phyloP scores from a whole-genome alignment of 2,797 vertebrate genomes.

The Micrastur ruficollis region DNA sequence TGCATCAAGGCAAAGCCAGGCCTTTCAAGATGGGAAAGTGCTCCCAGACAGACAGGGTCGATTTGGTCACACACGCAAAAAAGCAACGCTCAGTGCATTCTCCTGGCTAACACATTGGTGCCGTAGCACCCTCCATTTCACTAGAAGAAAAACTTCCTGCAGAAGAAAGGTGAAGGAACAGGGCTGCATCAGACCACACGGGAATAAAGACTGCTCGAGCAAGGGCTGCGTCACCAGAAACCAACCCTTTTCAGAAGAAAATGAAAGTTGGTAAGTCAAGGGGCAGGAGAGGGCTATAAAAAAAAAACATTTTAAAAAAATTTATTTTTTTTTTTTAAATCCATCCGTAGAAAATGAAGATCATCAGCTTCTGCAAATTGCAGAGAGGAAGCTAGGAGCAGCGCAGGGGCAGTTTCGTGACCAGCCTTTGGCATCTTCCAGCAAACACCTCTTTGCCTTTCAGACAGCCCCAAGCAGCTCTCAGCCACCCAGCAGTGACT shows the following conservation, averaged over 20 bases:
- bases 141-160: neutral
- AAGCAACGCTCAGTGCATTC: neutral
- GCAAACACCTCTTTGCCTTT: neutral
- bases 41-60: neutral
- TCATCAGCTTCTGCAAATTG: neutral
- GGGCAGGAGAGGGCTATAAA: neutral
- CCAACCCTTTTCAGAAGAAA: neutral
- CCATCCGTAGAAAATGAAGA: neutral
- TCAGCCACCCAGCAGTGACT: neutral
- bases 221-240: neutral
- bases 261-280: neutral
- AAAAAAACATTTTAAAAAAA: neutral
- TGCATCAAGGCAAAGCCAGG: neutral
- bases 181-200: neutral
- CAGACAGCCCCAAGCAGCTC: neutral
- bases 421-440: neutral
- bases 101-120: accelerated
- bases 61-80: neutral
- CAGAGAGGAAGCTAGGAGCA: neutral
- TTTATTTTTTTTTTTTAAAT: no score
- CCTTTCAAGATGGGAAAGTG: neutral
- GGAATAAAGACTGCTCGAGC: accelerated
- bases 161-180: neutral
- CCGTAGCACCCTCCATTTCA: accelerated
- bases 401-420: accelerated